A percentile compares a stretch with the other conserved stretches of the same genome.
phyloP scores from a whole-genome alignment of 2,113 vertebrate genomes.

The Strix aluco region DNA sequence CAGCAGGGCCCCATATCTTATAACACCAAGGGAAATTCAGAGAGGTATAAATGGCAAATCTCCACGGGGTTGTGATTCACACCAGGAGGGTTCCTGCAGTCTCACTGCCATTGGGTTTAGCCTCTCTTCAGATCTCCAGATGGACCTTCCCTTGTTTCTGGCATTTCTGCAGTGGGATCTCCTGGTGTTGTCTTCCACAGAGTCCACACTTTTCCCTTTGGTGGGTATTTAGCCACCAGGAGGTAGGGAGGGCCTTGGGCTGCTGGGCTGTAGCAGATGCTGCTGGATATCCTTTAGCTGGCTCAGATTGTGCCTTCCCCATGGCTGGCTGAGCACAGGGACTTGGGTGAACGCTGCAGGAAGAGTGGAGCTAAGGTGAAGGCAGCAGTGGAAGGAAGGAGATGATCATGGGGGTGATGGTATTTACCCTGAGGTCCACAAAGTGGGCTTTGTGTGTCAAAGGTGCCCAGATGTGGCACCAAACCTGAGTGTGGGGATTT shows the following conservation, averaged over 20 bases:
- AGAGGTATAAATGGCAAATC: not conserved
- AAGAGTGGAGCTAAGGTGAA: not conserved
- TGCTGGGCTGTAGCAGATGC: not conserved
- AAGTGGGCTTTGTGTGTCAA: not conserved
- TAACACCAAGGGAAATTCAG: not conserved
- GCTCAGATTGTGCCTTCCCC: not conserved
- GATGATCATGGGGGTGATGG: not conserved
- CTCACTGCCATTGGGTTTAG: not conserved
- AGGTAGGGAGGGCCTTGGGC: not conserved
- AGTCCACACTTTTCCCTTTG: not conserved
- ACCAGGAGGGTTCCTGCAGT: not conserved
- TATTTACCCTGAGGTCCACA: not conserved
- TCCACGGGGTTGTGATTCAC: not conserved
- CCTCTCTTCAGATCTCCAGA: not conserved
- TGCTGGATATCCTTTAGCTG: not conserved
- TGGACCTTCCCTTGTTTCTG: not conserved
- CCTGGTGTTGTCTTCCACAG: not conserved
- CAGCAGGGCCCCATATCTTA: not conserved
- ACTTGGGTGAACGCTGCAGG: not conserved
- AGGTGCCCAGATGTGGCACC: not conserved
- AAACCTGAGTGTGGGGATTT: not conserved
- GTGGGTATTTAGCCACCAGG: not conserved
- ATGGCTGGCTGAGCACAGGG: not conserved
- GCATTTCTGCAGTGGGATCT: not conserved
- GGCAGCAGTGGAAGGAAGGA: not conserved